These are phyloP conservation scores for Actinia equina DNA, from an alignment of 64 coral and sea anemone genomes.

Conservation along the genomic window DNA sequence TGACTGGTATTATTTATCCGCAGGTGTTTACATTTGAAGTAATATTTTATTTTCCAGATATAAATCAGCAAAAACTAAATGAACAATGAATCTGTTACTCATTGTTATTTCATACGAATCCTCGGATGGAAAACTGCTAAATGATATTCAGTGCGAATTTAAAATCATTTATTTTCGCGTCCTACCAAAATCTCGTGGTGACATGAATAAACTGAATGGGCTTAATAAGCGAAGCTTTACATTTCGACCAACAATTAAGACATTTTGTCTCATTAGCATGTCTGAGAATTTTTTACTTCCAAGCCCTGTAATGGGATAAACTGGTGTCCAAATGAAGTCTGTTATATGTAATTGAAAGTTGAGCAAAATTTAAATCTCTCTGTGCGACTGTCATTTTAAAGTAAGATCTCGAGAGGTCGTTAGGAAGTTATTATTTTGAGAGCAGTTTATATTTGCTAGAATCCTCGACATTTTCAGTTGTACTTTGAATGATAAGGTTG, in stretches of 20 bases:
- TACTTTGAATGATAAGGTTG: no score
- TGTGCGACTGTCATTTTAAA: not conserved
- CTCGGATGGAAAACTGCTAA: not conserved
- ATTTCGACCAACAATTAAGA: not conserved
- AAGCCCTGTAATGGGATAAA: not conserved
- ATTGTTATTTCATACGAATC: not conserved
- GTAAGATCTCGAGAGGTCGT: not conserved
- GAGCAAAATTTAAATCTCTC: not conserved
- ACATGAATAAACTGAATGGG: not conserved
- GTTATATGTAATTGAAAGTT: not conserved
- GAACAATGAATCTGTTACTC: not conserved
- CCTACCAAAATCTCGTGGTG: not conserved
- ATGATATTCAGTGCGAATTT: not conserved
- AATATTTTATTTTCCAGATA: not conserved
- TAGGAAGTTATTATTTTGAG: not conserved
- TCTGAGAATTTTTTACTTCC: not conserved
- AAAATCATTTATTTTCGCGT: not conserved
- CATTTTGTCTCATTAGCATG: not conserved
- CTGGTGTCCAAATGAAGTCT: not conserved
- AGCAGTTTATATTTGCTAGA: not conserved
- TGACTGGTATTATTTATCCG: not conserved
- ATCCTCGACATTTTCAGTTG: no score
- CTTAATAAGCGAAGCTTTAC: not conserved
- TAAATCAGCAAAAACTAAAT: not conserved
- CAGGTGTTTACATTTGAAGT: not conserved